Percentiles rank a stretch among this genome's conserved stretches.
These are phyloP conservation scores for Tetragonisca angustula DNA, from an alignment of 2,888 invertebrate species.

Conservation along the genomic window DNA sequence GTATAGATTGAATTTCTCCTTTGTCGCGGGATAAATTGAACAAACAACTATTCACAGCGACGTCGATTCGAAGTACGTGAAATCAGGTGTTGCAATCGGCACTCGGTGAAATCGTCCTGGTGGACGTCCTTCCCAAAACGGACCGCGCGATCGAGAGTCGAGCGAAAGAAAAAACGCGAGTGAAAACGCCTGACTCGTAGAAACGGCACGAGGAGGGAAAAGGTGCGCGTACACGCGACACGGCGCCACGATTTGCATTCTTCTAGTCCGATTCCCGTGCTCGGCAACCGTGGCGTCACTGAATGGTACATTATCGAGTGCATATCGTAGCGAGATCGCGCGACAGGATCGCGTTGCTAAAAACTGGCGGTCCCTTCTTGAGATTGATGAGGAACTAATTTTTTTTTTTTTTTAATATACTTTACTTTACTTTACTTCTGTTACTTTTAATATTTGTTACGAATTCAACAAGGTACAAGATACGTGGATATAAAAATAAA, in stretches of 20 bases:
- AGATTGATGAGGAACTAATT: neutral
- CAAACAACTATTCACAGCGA: too few relatives aligned
- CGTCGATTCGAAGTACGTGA: too few relatives aligned
- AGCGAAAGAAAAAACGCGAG: conserved; percentile 1
- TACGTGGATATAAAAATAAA: too few relatives aligned
- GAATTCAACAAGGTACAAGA: too few relatives aligned
- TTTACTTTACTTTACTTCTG: too few relatives aligned
- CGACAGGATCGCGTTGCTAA: conserved; percentile 15
- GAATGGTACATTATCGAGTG: conserved; percentile 48
- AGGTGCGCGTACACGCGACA: conserved; percentile 48
- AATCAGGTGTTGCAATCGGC: too few relatives aligned
- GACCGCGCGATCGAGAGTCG: conserved; percentile 6
- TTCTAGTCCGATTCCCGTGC: conserved; percentile 53
- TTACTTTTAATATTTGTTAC: too few relatives aligned
- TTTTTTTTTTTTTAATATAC: too few relatives aligned
- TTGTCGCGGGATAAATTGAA: neutral
- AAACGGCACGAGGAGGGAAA: conserved; percentile 3
- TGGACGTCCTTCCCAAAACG: neutral
- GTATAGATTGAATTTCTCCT: too few relatives aligned
- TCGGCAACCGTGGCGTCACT: conserved; percentile 60
- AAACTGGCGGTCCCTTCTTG: neutral
- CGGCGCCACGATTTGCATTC: conserved; percentile 73
- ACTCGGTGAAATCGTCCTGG: neutral
- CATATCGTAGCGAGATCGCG: neutral
- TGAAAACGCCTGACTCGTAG: neutral